These are phyloP conservation scores for Scalopus aquaticus DNA, from an alignment of 2,113 vertebrate genomes.

Conservation along the genomic window DNA sequence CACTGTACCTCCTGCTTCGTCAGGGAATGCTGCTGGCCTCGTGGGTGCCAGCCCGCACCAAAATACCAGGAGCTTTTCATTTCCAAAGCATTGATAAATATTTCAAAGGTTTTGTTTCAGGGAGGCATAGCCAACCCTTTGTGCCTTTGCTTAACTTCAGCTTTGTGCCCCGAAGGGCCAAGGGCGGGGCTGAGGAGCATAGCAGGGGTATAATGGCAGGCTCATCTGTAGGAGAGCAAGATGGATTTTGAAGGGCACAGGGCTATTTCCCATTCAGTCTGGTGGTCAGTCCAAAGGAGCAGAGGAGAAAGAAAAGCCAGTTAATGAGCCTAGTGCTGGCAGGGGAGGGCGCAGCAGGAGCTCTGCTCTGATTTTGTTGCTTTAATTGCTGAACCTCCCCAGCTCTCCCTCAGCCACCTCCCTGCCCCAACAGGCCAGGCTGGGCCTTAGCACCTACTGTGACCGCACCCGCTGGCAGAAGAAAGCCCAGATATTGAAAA, in stretches of 20 bases:
- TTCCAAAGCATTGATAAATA: slow-evolving; percentile 14
- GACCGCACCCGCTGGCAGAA: neutral
- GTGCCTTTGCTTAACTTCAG: neutral
- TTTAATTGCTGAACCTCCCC: neutral
- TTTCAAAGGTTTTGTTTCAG: neutral
- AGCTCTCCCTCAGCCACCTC: neutral
- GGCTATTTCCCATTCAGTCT: neutral
- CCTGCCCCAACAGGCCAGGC: neutral
- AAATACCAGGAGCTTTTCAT: slow-evolving; percentile 37
- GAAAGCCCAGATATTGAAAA: neutral
- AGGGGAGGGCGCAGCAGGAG: fast-evolving
- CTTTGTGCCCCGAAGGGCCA: neutral
- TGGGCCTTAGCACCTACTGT: neutral
- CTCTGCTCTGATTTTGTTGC: neutral
- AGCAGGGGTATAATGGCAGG: neutral
- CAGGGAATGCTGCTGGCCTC: neutral
- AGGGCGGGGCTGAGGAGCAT: neutral
- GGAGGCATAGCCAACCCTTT: neutral
- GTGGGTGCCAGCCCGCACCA: neutral
- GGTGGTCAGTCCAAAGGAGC: neutral
- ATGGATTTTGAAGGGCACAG: neutral
- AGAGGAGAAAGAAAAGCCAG: neutral
- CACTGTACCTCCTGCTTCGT: neutral
- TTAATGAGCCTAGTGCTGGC: neutral
- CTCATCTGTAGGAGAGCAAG: neutral